A percentile compares a stretch with the other conserved stretches of the same genome.
Evolutionary conservation across 2,888 invertebrate species (phyloP).

Genomic region (Drosophila neotestacea): DNA sequence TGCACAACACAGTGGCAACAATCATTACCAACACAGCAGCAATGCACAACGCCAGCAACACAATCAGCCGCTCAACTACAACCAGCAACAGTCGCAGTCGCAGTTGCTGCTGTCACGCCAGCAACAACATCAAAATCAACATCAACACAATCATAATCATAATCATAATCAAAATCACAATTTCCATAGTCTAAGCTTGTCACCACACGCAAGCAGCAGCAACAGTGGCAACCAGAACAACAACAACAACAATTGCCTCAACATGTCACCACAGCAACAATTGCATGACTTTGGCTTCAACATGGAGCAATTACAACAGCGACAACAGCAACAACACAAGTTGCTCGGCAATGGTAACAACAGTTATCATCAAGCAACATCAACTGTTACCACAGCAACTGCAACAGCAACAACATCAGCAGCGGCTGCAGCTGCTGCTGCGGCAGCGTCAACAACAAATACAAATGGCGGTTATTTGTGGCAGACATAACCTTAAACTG

Average conservation of each 20-base stretch:
- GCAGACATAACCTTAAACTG: constrained; percentile 67
- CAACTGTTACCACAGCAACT: constrained; percentile 43
- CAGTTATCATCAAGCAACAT: constrained; percentile 17
- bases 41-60: constrained; percentile 40
- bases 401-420: constrained; percentile 27
- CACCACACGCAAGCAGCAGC: constrained; percentile 30
- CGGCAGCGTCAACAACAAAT: constrained; percentile 18
- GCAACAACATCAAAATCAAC: constrained; percentile 34
- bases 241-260: constrained; percentile 22
- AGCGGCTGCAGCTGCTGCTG: constrained; percentile 11
- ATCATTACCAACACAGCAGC: constrained; percentile 31
- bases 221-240: constrained; percentile 1
- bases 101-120: constrained; percentile 16
- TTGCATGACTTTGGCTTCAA: constrained; percentile 42
- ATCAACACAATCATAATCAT: constrained; percentile 35
- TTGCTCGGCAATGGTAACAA: constrained; percentile 28
- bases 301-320: constrained; percentile 44
- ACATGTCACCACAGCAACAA: constrained; percentile 35
- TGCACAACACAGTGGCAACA: constrained; percentile 32
- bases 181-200: constrained; percentile 23
- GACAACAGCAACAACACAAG: constrained; percentile 40
- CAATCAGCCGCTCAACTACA: constrained; percentile 31
- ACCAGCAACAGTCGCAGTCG: constrained; percentile 28
- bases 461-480: constrained; percentile 55
- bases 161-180: constrained; percentile 29